Percentiles rank a stretch among this genome's conserved stretches.
phyloP scores from a whole-genome alignment of 2,113 vertebrate genomes.

The Chaetorhynchus papuensis region DNA sequence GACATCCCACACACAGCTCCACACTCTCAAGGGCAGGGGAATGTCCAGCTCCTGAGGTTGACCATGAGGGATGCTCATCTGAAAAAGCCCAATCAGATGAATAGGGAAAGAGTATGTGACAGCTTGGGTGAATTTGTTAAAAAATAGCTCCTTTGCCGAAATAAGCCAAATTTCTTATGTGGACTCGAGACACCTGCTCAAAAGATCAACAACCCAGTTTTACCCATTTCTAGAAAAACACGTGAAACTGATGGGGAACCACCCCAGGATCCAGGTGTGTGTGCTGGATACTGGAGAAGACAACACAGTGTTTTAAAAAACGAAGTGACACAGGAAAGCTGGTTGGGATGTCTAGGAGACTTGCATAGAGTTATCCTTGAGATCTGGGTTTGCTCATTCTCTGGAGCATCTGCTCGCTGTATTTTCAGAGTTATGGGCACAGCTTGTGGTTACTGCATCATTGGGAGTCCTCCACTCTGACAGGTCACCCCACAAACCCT shows the following conservation, averaged over 20 bases:
- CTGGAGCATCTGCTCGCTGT: rapidly evolving
- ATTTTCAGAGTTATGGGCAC: not conserved
- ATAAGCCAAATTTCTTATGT: not conserved
- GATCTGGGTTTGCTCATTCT: not conserved
- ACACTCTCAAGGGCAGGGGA: not conserved
- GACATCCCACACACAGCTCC: not conserved
- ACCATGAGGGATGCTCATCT: not conserved
- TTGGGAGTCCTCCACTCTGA: not conserved
- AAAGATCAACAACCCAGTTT: not conserved
- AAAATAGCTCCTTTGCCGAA: not conserved
- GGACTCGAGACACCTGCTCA: not conserved
- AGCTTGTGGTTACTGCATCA: not conserved
- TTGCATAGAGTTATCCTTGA: not conserved
- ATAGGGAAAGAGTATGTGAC: not conserved
- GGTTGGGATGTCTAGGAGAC: not conserved
- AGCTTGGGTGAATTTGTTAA: not conserved
- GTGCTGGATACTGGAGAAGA: not conserved
- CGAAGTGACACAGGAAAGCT: not conserved
- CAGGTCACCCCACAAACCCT: not conserved
- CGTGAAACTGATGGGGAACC: not conserved
- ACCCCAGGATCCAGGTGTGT: not conserved
- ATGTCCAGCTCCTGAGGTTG: not conserved
- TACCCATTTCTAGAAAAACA: not conserved
- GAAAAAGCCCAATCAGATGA: not conserved
- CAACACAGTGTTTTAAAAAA: not conserved